Base-by-base conservation (phyloP, 2,888 invertebrate species). In the Tinea semifulvella region DNA sequence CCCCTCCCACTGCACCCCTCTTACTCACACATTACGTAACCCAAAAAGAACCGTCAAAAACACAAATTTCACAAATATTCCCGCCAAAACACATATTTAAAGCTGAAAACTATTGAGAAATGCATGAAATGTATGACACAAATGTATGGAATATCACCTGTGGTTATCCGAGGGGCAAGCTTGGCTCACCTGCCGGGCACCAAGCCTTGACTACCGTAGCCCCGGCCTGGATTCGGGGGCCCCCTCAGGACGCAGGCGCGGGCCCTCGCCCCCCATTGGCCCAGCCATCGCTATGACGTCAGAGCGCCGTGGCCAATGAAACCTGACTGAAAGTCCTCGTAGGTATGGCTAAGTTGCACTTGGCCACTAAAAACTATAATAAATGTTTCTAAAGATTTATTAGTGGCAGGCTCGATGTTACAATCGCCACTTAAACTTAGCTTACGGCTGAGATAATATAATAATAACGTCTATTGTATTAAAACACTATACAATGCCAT, bases 321-420 rank as follows among this genome's bases (percentile, higher is more conserved):
- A 26, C 8, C 45, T 48, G 47, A 56, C 77, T 77, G 77, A 79
- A 79, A 69, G 35, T 61, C 69, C 74, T 74, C 72, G 76, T 79
- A 79, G 79, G 76, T 76, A 77, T 68, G 65, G 52, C 26, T 13
- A 31, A 14, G n/a, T 8, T 17, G 18, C 38, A 19, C 2, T 38
- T 19, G 3, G 18, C 16, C 4, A 11, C 25, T 17, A 38, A 38
- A 38, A 38, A 38, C n/a, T n/a, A n/a, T n/a, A n/a, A n/a, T n/a
- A n/a, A n/a, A n/a, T n/a, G n/a, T n/a, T n/a, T n/a, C n/a, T n/a
- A n/a, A n/a, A n/a, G n/a, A n/a, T n/a, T n/a, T n/a, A n/a, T n/a
- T n/a, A n/a, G n/a, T n/a, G n/a, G n/a, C n/a, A n/a, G n/a, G n/a
- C n/a, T n/a, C n/a, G n/a, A n/a, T n/a, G n/a, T n/a, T n/a, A n/a